phyloP scores from a whole-genome alignment of 2,113 vertebrate species.

The Heteronetta atricapilla region DNA sequence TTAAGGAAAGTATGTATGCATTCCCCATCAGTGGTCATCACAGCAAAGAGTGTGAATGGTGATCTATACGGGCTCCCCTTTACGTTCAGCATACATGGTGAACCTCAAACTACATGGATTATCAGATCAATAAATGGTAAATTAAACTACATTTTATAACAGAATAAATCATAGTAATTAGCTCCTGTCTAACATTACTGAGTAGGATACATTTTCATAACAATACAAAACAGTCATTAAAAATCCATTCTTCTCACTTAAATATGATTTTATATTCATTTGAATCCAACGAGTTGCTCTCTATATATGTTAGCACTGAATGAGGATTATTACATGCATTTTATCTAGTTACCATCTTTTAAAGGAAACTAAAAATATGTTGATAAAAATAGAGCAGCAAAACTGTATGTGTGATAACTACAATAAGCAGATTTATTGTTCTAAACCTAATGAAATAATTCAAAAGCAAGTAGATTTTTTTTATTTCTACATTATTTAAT shows the following conservation, averaged over 20 bases:
- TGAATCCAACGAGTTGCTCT: background rate
- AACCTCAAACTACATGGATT: slow-evolving; percentile 79
- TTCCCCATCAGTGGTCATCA: slow-evolving; percentile 75
- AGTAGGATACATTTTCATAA: background rate
- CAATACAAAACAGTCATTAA: background rate
- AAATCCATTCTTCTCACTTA: background rate
- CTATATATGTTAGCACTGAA: background rate
- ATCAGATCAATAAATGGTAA: slow-evolving; percentile 82
- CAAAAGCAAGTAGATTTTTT: background rate
- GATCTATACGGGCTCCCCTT: slow-evolving; percentile 81
- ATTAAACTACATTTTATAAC: background rate
- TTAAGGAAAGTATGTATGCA: slow-evolving; percentile 75
- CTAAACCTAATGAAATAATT: background rate
- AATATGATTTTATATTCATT: background rate
- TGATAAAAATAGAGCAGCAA: background rate
- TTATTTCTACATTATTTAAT: background rate
- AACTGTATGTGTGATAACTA: background rate
- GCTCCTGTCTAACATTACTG: background rate
- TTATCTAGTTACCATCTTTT: background rate
- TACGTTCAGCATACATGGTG: slow-evolving; percentile 78
- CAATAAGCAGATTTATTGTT: background rate
- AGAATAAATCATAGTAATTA: background rate
- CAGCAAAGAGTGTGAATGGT: slow-evolving; percentile 59
- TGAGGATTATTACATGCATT: background rate
- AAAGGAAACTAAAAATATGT: background rate